These are phyloP conservation scores for Jordanella pulchra DNA, from an alignment of 2,797 vertebrate species.

Conservation along the genomic window DNA sequence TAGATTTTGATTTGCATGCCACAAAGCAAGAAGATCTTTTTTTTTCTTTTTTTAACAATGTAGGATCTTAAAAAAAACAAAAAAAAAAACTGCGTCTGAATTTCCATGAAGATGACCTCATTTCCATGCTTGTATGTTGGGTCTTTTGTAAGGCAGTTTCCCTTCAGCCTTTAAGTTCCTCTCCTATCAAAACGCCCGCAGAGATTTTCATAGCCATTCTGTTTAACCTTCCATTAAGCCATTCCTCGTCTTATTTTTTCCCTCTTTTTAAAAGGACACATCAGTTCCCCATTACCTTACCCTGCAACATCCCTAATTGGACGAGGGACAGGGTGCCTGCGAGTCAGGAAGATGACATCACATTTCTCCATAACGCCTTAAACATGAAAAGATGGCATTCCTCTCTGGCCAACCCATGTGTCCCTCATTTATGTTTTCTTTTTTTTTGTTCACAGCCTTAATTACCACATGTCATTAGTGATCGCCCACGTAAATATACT, in stretches of 20 bases:
- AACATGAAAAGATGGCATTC: slow-evolving; percentile 57
- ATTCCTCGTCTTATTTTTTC: slow-evolving; percentile 32
- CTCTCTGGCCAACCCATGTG: slow-evolving; percentile 47
- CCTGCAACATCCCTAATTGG: slow-evolving; percentile 71
- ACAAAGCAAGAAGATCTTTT: slow-evolving; percentile 47
- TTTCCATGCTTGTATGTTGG: neutral
- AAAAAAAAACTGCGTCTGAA: neutral
- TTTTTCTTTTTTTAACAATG: slow-evolving; percentile 16
- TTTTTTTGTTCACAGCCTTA: slow-evolving; percentile 40
- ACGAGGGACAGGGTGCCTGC: slow-evolving; percentile 66
- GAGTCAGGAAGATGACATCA: slow-evolving; percentile 74
- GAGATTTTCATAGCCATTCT: slow-evolving; percentile 58
- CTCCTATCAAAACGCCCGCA: slow-evolving; percentile 55
- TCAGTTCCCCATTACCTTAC: slow-evolving; percentile 69
- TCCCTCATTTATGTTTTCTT: no score
- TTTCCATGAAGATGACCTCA: slow-evolving; percentile 42
- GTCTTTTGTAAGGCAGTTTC: neutral
- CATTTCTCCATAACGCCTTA: slow-evolving; percentile 42
- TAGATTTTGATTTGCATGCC: slow-evolving; percentile 52
- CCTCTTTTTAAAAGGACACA: slow-evolving; percentile 49
- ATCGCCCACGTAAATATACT: slow-evolving; percentile 41
- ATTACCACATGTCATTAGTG: slow-evolving; percentile 37
- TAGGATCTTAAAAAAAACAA: slow-evolving; percentile 26
- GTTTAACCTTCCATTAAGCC: slow-evolving; percentile 65
- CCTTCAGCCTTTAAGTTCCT: slow-evolving; percentile 12